Evolutionary conservation across 2,113 vertebrate genomes (phyloP), one percentile per base, ranked within the genome.

Genomic region (Pangasianodon hypophthalmus): DNA sequence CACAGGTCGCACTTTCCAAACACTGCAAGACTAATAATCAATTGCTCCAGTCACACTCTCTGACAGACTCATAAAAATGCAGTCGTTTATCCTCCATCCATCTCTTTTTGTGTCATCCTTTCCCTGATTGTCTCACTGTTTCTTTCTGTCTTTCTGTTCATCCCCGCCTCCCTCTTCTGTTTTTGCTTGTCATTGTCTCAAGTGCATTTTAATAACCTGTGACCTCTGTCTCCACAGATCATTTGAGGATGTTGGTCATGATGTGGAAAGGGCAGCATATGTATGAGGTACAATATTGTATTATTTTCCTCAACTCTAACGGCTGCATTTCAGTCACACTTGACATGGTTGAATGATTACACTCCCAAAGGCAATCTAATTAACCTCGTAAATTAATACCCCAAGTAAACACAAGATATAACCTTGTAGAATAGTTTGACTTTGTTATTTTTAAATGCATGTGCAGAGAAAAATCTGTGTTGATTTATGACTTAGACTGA

Each of bases 21-120:
- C 86, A 89, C 87, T 86, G 64, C 90, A 79, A 54, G 82, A 81
- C 88, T 88, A 86, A 92, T 90, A 89, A 92, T 92, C 91, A 90
- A 86, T 90, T 90, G 41, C 89, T 89, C 83, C 79, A 79, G 88
- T 90, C 88, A 88, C 77, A 69, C 41, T 21, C 18, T 54, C 56
- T 89, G 89, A 90, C 90, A 91, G 90, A 77, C 64, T 88, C 75
- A 92, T 91, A 90, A 91, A 91, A 89, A 69, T 56, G 86, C 83
- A 52, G 37, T 69, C 52, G 41, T 87, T 91, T 87, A 90, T 91
- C 58, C 64, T 85, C 56, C 87, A 87, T 91, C 88, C 87, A 88
- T 88, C 91, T 88, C 64, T 83, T 50, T 86, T 48, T 41, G 37
- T 88, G 88, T 84, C 91, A 80, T 86, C 71, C 67, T 71, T 58